Evolutionary conservation across 2,113 vertebrate genomes (phyloP), one percentile per base, ranked within the genome.

Genomic region (Bagarius yarrelli): DNA sequence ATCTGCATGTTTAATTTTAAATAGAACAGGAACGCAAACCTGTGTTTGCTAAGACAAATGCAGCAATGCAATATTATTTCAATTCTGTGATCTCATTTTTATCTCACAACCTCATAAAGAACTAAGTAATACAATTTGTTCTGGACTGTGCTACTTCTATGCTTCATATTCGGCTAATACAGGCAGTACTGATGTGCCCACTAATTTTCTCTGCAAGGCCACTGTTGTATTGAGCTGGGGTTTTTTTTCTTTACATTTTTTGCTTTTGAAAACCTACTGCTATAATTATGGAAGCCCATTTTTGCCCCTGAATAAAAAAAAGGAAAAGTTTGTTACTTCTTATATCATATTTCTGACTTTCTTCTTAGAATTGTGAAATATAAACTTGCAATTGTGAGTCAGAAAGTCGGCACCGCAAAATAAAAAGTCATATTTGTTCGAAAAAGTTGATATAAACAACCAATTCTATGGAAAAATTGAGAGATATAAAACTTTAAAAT

Each of bases 101-200:
- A 32, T 23, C 70, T 23, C 23, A 21, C 16, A 73, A 23, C 19
- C 69, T 73, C 70, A 73, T 55, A 55, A 73, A 71, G 47, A 52
- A 52, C 25, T 21, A 47, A 71, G 21, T 73, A 34, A 32, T 34
- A 55, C 6, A 21, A 34, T 73, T 73, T 73, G 70, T 73, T 55
- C 70, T 34, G 19, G 50, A 55, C 27, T 34, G 25, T 55, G 25
- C 67, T 69, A 15, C 40, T 19, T 18, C n/a, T 11, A 2, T 32
- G 50, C 70, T 19, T 73, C 55, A n/a, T 73, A 73, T 73, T 73
- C 23, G 50, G n/a, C n/a, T n/a, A 73, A 55, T 34, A 27, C 70
- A 14, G 50, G 27, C 19, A 40, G 23, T 70, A 47, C 44, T 18
- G 14, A 50, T 70, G n/a, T 32, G 27, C 50, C 3, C 27, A 34